phyloP scores from a whole-genome alignment of 2,888 invertebrate genomes.

The Acanthosepion lycidas region DNA sequence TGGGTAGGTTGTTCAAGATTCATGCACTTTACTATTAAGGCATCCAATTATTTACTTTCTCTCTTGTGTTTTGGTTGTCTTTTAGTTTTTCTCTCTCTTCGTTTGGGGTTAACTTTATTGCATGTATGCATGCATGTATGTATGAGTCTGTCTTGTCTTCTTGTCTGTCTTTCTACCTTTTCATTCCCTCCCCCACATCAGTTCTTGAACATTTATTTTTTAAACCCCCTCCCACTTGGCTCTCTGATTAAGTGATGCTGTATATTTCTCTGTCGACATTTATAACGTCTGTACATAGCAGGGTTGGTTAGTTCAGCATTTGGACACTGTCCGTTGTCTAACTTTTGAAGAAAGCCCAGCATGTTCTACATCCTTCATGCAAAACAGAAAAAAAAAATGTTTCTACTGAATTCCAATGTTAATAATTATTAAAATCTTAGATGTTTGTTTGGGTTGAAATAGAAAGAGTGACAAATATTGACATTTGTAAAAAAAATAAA shows the following conservation, averaged over 20 bases:
- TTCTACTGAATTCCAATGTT: conserved; percentile 4
- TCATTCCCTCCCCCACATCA: background rate
- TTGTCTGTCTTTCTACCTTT: background rate
- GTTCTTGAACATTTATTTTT: background rate
- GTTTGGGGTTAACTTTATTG: background rate
- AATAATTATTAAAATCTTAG: background rate
- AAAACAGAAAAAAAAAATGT: background rate
- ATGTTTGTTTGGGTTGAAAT: conserved; percentile 33
- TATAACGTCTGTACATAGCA: conserved; percentile 11
- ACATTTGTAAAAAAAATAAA: background rate
- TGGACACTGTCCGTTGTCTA: background rate
- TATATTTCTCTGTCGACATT: conserved; percentile 33
- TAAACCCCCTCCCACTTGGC: background rate
- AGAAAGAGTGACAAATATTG: background rate
- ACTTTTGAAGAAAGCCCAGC: background rate
- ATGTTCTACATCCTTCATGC: background rate
- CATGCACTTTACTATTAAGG: background rate
- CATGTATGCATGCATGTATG: background rate
- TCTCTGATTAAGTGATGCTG: conserved; percentile 10
- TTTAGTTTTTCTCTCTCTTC: background rate
- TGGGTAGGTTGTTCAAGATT: background rate
- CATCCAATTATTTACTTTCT: background rate
- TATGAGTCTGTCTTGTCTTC: background rate
- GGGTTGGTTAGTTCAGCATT: background rate
- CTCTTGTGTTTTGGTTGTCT: background rate